Conservation (phyloP, 2,888 invertebrate species). For the Drosophila testacea region DNA sequence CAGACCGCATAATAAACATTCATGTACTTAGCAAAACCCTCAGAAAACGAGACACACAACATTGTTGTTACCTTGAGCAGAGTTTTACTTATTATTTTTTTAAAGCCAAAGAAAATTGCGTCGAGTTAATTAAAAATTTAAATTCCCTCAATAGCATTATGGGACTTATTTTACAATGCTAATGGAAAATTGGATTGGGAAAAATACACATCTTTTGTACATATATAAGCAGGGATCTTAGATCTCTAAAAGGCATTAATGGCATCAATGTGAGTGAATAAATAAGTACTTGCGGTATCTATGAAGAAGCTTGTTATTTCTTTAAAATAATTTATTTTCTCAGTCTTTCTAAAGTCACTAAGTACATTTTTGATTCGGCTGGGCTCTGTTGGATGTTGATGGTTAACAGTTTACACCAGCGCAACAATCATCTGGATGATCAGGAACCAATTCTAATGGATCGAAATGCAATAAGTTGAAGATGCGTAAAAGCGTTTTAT, state of each 20-base stretch:
- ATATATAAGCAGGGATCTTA: neutral
- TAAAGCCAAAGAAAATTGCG: conserved; percentile 4
- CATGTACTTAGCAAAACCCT: neutral
- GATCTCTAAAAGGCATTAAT: neutral
- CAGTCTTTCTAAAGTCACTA: too few relatives aligned
- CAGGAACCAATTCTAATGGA: too few relatives aligned
- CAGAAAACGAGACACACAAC: conserved; percentile 1
- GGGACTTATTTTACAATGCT: neutral
- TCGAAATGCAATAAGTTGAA: too few relatives aligned
- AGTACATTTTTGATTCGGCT: too few relatives aligned
- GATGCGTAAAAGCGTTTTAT: too few relatives aligned
- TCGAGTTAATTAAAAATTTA: conserved; percentile 9
- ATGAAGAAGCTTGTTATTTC: too few relatives aligned
- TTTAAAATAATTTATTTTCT: too few relatives aligned
- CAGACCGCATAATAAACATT: conserved; percentile 23
- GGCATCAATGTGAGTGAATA: too few relatives aligned
- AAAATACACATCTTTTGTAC: too few relatives aligned
- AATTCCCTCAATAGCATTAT: neutral
- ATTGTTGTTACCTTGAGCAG: neutral
- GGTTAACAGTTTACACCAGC: too few relatives aligned
- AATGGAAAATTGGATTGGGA: neutral
- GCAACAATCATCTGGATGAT: too few relatives aligned
- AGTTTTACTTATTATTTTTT: conserved; percentile 1
- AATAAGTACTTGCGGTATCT: too few relatives aligned
- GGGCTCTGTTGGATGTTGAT: neutral